Base-by-base conservation (phyloP, 2,888 invertebrate genomes). In the Heterodera filipjevi region DNA sequence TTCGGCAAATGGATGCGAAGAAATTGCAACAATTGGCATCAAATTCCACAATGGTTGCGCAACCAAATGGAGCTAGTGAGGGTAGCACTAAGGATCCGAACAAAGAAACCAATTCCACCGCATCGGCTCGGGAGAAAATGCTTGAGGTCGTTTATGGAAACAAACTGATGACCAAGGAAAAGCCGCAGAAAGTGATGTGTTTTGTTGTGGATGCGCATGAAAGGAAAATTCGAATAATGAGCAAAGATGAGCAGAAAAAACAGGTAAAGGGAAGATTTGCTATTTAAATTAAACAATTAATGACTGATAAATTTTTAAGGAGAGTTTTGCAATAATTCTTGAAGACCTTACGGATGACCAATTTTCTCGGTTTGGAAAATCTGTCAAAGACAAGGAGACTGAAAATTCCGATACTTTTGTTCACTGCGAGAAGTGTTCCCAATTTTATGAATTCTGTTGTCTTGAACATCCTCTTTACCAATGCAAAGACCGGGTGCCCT, bases 391-490 rank as follows among this genome's bases (percentile, higher is more conserved):
- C 10, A 71, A 78, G 14, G 78, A 70, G 35, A 32, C 32, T 35
- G 79, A 77, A 6, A 39, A 44, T 27, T 39, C 64, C 6, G 79
- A 79, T 32, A 64, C 30, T 19, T 79, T 32, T 44, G 70, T 79
- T 12, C 79, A 79, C 44, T 79, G 79, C 22, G 77, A 77, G 10
- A 59, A 53, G n/a, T 79, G 79, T 30, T 71, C 66, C 5, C 59
- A 35, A 32, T 79, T 77, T 72, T 79, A 70, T 49, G 77, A 80
- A 2, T 82, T 80, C 19, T 82, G 77, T 32, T 85, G 85, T 71
- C 77, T 74, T 5, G 68, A 81, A 19, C 86, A 86, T 74, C 86
- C 86, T 6, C 77, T 86, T 19, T 84, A 80, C 74, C 79, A 77
- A 64, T 82, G 83, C 53, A 76, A 76, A 0, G 82, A 83, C 70